phyloP scores from a whole-genome alignment of 64 coral and sea anemone genomes.

The Stylophora pistillata region DNA sequence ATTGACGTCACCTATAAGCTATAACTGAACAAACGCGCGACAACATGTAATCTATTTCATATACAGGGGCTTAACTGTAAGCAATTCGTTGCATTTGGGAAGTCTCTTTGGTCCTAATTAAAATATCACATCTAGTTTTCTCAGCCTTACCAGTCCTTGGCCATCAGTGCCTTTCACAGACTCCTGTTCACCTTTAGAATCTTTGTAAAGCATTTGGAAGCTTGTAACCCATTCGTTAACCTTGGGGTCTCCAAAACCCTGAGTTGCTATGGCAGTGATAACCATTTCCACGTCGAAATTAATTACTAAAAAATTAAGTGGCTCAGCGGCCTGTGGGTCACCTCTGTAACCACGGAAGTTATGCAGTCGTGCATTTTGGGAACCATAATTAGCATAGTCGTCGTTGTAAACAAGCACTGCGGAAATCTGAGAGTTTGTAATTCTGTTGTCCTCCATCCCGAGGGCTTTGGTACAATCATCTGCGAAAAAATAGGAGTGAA shows the following conservation, averaged over 20 bases:
- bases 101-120: neutral
- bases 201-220: constrained; percentile 41
- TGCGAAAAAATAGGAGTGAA: too few relatives aligned
- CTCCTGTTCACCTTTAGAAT: neutral
- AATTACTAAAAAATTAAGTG: constrained; percentile 14
- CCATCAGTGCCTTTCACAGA: constrained; percentile 1
- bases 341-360: neutral
- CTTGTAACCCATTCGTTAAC: constrained; percentile 47
- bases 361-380: constrained; percentile 16
- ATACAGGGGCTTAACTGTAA: too few relatives aligned
- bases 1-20: too few relatives aligned
- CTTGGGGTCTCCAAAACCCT: constrained; percentile 38
- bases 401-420: constrained; percentile 5
- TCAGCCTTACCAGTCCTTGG: constrained; percentile 13
- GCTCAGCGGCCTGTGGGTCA: neutral
- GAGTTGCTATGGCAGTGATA: constrained; percentile 43
- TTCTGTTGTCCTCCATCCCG: constrained; percentile 28
- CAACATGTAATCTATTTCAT: too few relatives aligned
- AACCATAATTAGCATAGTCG: constrained; percentile 9
- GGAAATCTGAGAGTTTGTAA: constrained; percentile 5
- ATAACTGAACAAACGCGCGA: too few relatives aligned
- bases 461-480: constrained; percentile 11
- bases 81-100: too few relatives aligned
- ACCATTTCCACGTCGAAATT: constrained; percentile 19
- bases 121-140: neutral